Conservation (phyloP, 2,888 invertebrate genomes). For the Cataglyphis livida region DNA sequence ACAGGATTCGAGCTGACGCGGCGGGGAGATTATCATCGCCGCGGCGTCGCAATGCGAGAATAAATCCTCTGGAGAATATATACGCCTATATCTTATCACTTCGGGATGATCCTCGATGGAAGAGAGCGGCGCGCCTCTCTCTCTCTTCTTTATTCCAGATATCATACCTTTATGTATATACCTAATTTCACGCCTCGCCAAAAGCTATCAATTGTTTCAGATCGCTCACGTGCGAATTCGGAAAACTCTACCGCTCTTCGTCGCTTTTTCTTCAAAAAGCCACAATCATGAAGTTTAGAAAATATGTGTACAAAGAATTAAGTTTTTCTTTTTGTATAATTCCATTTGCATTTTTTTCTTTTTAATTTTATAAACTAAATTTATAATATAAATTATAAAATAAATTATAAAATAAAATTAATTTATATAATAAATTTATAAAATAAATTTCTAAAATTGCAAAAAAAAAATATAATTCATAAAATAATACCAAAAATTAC, state of each 20-base stretch:
- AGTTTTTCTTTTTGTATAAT: neutral
- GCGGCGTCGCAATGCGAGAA: constrained; percentile 45
- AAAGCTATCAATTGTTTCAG: constrained; percentile 42
- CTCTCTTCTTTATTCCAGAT: constrained; percentile 5
- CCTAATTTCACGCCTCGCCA: constrained; percentile 38
- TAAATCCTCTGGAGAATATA: constrained; percentile 43
- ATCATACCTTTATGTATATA: constrained; percentile 24
- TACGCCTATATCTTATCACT: constrained; percentile 56
- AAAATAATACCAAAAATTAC: neutral
- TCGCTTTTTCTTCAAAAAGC: too few relatives aligned
- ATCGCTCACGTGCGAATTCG: neutral
- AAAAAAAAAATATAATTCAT: neutral
- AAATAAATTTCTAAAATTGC: neutral
- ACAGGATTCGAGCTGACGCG: constrained; percentile 55
- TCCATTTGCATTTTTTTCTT: neutral
- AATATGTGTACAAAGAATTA: neutral
- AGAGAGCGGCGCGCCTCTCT: neutral
- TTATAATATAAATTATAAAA: too few relatives aligned
- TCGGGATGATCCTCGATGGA: constrained; percentile 41
- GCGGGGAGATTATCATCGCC: constrained; percentile 52
- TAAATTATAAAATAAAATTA: too few relatives aligned
- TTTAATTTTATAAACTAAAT: too few relatives aligned
- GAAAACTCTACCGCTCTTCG: neutral
- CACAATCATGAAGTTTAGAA: neutral
- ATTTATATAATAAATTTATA: too few relatives aligned